These are phyloP conservation scores for Mycalesis mineus DNA, from an alignment of 2,888 invertebrate genomes.

Conservation along the genomic window DNA sequence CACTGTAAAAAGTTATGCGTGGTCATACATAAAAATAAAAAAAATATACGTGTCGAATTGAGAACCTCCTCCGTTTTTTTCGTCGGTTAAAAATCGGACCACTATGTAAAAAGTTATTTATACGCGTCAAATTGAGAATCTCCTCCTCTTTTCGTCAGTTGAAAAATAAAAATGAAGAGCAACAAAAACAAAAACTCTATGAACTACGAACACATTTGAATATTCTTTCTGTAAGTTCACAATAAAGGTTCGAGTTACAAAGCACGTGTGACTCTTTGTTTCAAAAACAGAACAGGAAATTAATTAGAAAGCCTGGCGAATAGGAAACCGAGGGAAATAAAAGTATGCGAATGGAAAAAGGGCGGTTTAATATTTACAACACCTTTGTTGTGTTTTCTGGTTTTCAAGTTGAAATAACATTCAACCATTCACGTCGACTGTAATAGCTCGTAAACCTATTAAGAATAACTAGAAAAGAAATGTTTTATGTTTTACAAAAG, in stretches of 20 bases:
- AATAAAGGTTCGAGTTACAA: slow-evolving; percentile 1
- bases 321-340: slow-evolving; percentile 13
- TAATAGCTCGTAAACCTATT: neutral
- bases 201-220: too few species aligned
- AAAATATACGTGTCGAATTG: too few species aligned
- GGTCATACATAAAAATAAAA: too few species aligned
- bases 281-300: slow-evolving; percentile 15
- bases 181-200: too few species aligned
- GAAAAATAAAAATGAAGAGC: too few species aligned
- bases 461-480: neutral
- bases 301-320: slow-evolving; percentile 21
- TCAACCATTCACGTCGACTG: neutral
- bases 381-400: neutral
- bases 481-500: too few species aligned
- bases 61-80: too few species aligned
- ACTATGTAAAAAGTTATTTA: too few species aligned
- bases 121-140: too few species aligned
- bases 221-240: neutral
- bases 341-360: slow-evolving; percentile 6
- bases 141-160: too few species aligned
- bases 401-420: neutral
- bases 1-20: too few species aligned
- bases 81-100: too few species aligned
- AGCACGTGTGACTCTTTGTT: slow-evolving; percentile 9
- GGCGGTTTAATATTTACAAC: neutral